Evolutionary conservation across 1,140 invertebrate genomes (phyloP), one percentile per base, ranked within the genome.

Genomic region (Conus betulinus): DNA sequence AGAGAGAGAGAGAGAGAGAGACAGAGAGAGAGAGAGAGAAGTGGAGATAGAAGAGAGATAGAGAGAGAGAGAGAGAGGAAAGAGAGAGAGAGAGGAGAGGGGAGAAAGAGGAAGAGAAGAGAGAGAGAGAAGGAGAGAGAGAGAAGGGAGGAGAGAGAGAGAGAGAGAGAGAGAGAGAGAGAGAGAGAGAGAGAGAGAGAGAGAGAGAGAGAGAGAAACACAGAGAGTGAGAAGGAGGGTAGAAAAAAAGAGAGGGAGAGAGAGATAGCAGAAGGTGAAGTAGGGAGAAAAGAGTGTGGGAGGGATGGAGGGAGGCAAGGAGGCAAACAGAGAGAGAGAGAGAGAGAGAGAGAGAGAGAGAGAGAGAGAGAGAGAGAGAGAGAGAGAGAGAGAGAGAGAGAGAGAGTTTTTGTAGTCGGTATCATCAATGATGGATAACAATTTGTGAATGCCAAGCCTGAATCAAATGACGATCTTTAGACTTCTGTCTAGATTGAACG

Each of bases 331-430:
- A 51, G 76, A 78, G 39, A 15, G 27, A 51, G 76, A 27, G 25
- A 51, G 27, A n/a, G n/a, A 76, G 23, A n/a, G 23, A 76, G 71
- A 76, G 8, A 23, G 23, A 10, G 20, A 76, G 8, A n/a, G n/a
- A 76, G 20, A 76, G 71, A n/a, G 15, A 76, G 8, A 76, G 71
- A 76, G 71, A n/a, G 17, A 23, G n/a, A 76, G 71, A n/a, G n/a
- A 17, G 71, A 76, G 71, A n/a, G n/a, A 76, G 71, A 76, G 71
- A n/a, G n/a, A 76, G 71, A 76, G 71, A n/a, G n/a, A n/a, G 25
- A 25, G 25, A n/a, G 20, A 8, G n/a, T n/a, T n/a, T n/a, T 39
- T 39, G 39, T 1, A 39, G 39, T 39, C 39, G 0, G 39, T 39
- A 39, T 39, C 39, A 39, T 39, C 39, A 39, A 39, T 39, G 39